phyloP scores from a whole-genome alignment of 2,797 vertebrate species.

The Channallabes apus region DNA sequence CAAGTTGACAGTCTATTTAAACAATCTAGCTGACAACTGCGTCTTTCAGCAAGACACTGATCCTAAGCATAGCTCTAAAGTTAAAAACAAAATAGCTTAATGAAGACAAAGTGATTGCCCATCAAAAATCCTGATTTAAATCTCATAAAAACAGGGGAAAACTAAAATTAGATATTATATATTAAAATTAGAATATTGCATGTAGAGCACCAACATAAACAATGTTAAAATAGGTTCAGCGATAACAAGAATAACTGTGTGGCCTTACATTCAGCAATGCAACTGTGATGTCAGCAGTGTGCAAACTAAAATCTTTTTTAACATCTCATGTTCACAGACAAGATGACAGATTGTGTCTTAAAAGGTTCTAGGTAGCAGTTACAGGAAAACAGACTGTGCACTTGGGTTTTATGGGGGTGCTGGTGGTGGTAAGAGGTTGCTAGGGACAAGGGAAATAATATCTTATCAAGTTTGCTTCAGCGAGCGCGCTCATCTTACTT shows the following conservation, averaged over 20 bases:
- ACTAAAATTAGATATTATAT: neutral
- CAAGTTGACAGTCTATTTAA: neutral
- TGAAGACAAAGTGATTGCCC: neutral
- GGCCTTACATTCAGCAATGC: neutral
- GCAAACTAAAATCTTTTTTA: neutral
- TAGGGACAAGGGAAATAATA: neutral
- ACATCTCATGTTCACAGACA: neutral
- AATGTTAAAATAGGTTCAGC: neutral
- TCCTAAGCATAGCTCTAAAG: neutral
- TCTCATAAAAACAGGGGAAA: neutral
- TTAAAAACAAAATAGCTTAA: neutral
- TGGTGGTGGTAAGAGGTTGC: neutral
- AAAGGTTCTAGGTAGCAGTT: neutral
- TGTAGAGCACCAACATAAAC: neutral
- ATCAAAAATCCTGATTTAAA: neutral
- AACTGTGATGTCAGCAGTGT: neutral
- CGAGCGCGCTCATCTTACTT: neutral
- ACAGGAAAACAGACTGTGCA: neutral
- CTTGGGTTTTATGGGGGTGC: neutral
- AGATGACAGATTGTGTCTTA: neutral
- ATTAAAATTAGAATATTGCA: too few species aligned
- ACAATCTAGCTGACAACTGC: neutral
- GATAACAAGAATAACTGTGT: neutral
- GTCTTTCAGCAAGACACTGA: neutral
- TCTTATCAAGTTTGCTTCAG: neutral